A percentile compares a stretch with the other conserved stretches of the same genome.
These are phyloP conservation scores for Stictocephala bisonia DNA, from an alignment of 2,888 invertebrate species.

Conservation along the genomic window DNA sequence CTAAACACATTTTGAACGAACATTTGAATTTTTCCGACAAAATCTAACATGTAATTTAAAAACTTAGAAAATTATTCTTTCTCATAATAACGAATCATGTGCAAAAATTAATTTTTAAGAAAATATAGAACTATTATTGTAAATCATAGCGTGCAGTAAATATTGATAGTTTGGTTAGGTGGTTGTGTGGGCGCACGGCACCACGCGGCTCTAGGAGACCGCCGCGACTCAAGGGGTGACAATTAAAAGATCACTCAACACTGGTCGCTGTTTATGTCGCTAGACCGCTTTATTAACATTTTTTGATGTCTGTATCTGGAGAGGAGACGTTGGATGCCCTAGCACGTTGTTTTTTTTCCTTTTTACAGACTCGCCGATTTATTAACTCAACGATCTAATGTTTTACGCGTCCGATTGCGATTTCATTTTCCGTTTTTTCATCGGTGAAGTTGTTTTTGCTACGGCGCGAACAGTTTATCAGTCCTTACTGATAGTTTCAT, in stretches of 20 bases:
- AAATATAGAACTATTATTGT: no score
- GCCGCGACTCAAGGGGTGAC: background rate
- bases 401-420: background rate
- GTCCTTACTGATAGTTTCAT: no score
- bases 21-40: no score
- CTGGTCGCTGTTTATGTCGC: slow-evolving; percentile 4
- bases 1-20: no score
- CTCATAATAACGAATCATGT: no score
- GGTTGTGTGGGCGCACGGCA: background rate
- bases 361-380: slow-evolving; percentile 22
- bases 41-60: no score
- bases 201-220: background rate
- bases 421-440: slow-evolving; percentile 3
- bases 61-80: no score
- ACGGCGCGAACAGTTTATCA: no score
- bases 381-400: slow-evolving; percentile 30
- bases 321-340: no score
- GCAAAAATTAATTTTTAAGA: no score
- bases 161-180: slow-evolving; percentile 19
- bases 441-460: slow-evolving; percentile 6
- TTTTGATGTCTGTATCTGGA: slow-evolving; percentile 32
- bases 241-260: slow-evolving; percentile 12
- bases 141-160: no score
- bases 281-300: slow-evolving; percentile 18
- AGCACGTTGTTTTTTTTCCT: slow-evolving; percentile 21